These are phyloP conservation scores for Folsomia manolachei DNA, from an alignment of 2,888 invertebrate genomes.

Conservation along the genomic window DNA sequence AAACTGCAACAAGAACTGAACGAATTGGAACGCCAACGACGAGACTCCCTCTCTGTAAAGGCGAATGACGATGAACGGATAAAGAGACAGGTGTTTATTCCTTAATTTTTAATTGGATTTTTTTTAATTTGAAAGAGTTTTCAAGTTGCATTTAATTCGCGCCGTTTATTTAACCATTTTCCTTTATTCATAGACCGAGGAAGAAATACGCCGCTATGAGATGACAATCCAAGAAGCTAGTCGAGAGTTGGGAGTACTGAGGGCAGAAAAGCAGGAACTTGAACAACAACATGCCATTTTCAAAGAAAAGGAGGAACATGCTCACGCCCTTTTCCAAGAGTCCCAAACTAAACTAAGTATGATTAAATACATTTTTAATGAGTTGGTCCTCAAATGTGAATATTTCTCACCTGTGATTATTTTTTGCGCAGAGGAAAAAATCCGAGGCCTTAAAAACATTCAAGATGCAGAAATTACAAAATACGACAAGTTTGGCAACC, in stretches of 20 bases:
- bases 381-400: too few species aligned
- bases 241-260: neutral
- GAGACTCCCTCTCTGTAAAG: conserved; percentile 1
- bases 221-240: neutral
- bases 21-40: neutral
- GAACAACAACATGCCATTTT: neutral
- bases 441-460: conserved; percentile 5
- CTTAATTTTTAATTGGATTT: conserved; percentile 2
- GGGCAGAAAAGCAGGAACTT: neutral
- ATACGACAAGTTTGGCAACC: conserved; percentile 8
- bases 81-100: conserved; percentile 11
- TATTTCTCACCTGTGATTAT: too few species aligned
- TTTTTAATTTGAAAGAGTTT: too few species aligned
- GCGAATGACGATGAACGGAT: neutral
- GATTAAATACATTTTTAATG: neutral
- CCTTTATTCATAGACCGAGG: neutral
- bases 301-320: neutral
- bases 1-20: neutral
- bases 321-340: neutral
- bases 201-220: neutral
- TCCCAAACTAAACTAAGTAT: neutral
- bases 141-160: too few species aligned
- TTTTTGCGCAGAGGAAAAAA: neutral
- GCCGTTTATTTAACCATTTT: too few species aligned
- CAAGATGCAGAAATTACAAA: neutral